Evolutionary conservation across 1,140 invertebrate species (phyloP).

Genomic region (Drosophila parabipectinata): DNA sequence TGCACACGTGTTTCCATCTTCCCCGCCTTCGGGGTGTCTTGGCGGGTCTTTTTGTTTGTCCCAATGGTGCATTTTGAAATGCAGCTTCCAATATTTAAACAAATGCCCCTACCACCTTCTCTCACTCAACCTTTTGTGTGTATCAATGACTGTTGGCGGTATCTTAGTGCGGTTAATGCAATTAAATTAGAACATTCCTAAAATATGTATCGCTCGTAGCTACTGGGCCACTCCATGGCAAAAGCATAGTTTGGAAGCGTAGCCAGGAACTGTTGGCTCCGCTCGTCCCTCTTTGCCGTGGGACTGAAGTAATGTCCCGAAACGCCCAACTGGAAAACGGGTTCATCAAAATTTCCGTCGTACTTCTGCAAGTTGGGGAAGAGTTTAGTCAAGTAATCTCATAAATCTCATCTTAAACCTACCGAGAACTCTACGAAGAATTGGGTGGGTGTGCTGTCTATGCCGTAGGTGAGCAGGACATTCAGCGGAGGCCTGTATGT

Average conservation of each 20-base stretch:
- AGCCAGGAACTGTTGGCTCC: conserved; percentile 26
- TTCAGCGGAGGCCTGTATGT: conserved; percentile 23
- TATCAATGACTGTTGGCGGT: conserved; percentile 24
- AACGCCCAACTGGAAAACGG: conserved; percentile 48
- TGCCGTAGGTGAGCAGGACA: conserved; percentile 84
- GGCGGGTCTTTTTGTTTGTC: conserved; percentile 42
- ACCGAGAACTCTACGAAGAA: conserved; percentile 83
- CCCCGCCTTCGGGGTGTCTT: not conserved
- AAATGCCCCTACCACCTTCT: conserved; percentile 8
- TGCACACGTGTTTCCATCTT: conserved; percentile 57
- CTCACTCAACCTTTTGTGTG: conserved; percentile 3
- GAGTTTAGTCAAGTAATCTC: not conserved
- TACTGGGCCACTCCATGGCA: conserved; percentile 45
- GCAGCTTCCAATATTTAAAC: conserved; percentile 38
- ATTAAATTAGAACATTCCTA: conserved; percentile 13
- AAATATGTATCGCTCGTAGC: conserved; percentile 54
- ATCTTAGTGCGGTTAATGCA: not conserved
- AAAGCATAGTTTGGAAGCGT: conserved; percentile 40
- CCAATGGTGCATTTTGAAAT: conserved; percentile 47
- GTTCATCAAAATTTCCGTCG: conserved; percentile 68
- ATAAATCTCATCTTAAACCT: not conserved
- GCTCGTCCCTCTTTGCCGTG: conserved; percentile 25
- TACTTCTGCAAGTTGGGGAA: conserved; percentile 83
- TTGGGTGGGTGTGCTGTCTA: conserved; percentile 27
- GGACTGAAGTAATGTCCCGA: conserved; percentile 43